Conservation (phyloP, 2,797 vertebrate species). For the Danio aesculapii region DNA sequence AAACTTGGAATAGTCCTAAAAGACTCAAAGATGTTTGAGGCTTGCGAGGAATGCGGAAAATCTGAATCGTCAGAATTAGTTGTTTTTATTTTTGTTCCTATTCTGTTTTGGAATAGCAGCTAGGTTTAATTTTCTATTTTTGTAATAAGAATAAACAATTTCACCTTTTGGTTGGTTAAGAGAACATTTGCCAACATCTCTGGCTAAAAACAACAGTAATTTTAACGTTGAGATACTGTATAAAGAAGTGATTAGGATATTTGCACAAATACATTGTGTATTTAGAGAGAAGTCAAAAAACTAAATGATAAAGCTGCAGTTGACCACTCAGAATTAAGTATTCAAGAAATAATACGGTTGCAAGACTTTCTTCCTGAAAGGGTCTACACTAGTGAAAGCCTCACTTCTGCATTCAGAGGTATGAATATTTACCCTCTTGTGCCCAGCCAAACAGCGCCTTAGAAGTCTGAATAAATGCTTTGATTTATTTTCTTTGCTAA, state of each 20-base stretch:
- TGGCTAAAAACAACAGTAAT: not conserved
- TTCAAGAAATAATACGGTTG: not conserved
- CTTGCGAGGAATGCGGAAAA: too few relatives aligned
- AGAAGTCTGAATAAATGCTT: not conserved
- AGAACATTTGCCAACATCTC: not conserved
- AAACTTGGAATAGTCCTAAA: too few relatives aligned
- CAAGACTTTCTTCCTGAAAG: not conserved
- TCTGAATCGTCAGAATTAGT: too few relatives aligned
- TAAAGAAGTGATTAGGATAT: not conserved
- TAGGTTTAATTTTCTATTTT: not conserved
- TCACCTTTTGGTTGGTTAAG: not conserved
- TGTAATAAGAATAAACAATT: not conserved
- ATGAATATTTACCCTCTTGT: slow-evolving; percentile 27
- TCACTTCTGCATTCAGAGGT: not conserved
- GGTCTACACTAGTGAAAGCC: slow-evolving; percentile 11
- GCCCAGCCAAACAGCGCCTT: slow-evolving; percentile 41
- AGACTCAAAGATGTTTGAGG: too few relatives aligned
- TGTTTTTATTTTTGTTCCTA: not conserved
- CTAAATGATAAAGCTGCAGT: not conserved
- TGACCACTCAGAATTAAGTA: slow-evolving; percentile 11
- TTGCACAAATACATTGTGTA: not conserved
- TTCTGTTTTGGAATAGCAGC: not conserved
- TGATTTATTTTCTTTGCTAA: not conserved
- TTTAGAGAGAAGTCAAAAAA: too few relatives aligned
- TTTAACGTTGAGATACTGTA: not conserved